Conservation (phyloP, 2,888 invertebrate species). For the Standfussiana lucernea region DNA sequence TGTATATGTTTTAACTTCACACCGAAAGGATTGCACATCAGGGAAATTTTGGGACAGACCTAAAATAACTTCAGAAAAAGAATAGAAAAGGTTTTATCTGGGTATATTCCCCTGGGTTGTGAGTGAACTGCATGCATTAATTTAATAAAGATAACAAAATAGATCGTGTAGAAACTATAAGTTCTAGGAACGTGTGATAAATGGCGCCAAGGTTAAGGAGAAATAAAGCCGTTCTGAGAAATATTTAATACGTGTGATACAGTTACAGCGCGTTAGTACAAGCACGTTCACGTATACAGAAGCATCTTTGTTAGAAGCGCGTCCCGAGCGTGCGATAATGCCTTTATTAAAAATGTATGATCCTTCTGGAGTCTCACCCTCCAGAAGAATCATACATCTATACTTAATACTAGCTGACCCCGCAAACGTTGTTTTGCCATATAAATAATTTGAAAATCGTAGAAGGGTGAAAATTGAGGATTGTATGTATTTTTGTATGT, state of each 20-base stretch:
- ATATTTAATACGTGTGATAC: constrained; percentile 16
- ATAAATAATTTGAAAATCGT: no score
- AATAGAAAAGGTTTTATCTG: neutral
- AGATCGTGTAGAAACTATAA: neutral
- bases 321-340: neutral
- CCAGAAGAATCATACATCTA: no score
- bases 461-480: no score
- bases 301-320: neutral
- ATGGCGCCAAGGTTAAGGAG: neutral
- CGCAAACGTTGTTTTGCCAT: no score
- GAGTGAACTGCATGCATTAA: neutral
- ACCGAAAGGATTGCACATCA: neutral
- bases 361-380: no score
- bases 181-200: neutral
- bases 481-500: no score
- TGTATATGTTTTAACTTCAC: neutral
- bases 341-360: neutral
- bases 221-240: neutral
- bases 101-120: neutral
- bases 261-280: neutral
- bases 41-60: neutral
- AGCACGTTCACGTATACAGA: constrained; percentile 2
- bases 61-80: neutral
- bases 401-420: no score
- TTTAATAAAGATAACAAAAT: neutral